Conservation (phyloP, 2,888 invertebrate genomes). For the Alloscopus bannaensis region DNA sequence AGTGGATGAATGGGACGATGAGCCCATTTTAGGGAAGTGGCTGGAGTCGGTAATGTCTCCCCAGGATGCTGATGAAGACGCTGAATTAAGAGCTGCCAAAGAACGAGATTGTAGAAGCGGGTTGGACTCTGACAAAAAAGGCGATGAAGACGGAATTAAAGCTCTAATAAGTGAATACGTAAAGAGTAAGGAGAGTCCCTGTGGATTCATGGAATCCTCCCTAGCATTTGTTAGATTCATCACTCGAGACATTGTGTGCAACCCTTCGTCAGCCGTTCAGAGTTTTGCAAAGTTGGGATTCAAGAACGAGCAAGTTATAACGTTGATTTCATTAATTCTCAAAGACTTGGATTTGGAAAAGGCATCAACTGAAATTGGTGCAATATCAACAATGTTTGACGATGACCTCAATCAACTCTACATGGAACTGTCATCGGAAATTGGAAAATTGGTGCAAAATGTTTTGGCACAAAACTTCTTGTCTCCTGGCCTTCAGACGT, state of each 20-base stretch:
- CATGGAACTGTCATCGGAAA: constrained; percentile 85
- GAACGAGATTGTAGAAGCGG: constrained; percentile 69
- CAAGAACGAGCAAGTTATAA: constrained; percentile 91
- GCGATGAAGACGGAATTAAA: constrained; percentile 68
- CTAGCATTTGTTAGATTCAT: constrained; percentile 91
- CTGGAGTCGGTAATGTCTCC: constrained; percentile 95
- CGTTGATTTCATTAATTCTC: constrained; percentile 88
- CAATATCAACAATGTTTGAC: constrained; percentile 86
- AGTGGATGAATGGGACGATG: constrained; percentile 76
- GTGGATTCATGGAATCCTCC: constrained; percentile 89
- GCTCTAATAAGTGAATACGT: constrained; percentile 76
- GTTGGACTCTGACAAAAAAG: constrained; percentile 65
- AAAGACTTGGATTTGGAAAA: constrained; percentile 94
- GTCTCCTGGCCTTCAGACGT: constrained; percentile 82
- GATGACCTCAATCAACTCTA: constrained; percentile 83
- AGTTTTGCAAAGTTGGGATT: constrained; percentile 84
- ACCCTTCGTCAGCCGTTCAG: constrained; percentile 81
- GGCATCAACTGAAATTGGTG: constrained; percentile 85
- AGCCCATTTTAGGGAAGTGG: constrained; percentile 93
- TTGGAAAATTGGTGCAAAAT: constrained; percentile 88
- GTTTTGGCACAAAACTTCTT: constrained; percentile 84
- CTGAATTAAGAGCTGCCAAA: constrained; percentile 58
- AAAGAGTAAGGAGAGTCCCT: constrained; percentile 87
- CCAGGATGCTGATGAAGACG: constrained; percentile 76
- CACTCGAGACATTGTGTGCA: constrained; percentile 87